Percentiles rank a stretch among this genome's conserved stretches.
Evolutionary conservation across 2,797 vertebrate species (phyloP).

Genomic region (Chaunax sp.): DNA sequence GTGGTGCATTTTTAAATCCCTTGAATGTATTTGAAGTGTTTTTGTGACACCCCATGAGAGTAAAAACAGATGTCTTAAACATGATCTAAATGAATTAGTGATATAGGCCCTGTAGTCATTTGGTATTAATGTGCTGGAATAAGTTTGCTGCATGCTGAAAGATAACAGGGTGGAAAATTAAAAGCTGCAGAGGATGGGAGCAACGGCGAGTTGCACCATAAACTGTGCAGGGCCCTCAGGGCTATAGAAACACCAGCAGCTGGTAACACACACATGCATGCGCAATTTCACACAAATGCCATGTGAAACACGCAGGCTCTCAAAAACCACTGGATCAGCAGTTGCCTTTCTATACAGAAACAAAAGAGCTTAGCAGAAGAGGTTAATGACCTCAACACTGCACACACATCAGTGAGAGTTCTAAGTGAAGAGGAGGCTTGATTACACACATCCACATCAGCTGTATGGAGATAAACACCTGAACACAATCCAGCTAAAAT

Average conservation of each 20-base stretch:
- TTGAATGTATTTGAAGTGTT: neutral
- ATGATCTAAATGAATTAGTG: neutral
- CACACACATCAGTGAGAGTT: slow-evolving; percentile 39
- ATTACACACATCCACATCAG: slow-evolving; percentile 9
- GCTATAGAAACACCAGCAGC: slow-evolving; percentile 38
- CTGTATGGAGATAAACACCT: slow-evolving; percentile 23
- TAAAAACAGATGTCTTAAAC: neutral
- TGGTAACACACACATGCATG: slow-evolving; percentile 51
- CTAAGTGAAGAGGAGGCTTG: slow-evolving; percentile 10
- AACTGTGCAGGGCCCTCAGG: slow-evolving; percentile 15
- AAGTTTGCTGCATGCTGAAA: neutral
- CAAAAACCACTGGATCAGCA: slow-evolving; percentile 79
- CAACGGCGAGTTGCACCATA: neutral
- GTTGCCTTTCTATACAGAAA: slow-evolving; percentile 74
- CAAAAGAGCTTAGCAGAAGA: slow-evolving; percentile 70
- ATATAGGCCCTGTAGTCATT: neutral
- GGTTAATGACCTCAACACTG: slow-evolving; percentile 59
- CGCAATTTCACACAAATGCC: slow-evolving; percentile 53
- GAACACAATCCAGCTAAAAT: neutral
- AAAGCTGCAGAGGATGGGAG: slow-evolving; percentile 13
- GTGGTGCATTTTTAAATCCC: too few relatives aligned
- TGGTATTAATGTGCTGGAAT: neutral
- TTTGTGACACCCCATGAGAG: neutral
- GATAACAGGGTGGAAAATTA: slow-evolving; percentile 9
- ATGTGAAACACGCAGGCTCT: slow-evolving; percentile 45